Evolutionary conservation across 2,113 vertebrate genomes (phyloP).

Genomic region (Takifugu bimaculatus): DNA sequence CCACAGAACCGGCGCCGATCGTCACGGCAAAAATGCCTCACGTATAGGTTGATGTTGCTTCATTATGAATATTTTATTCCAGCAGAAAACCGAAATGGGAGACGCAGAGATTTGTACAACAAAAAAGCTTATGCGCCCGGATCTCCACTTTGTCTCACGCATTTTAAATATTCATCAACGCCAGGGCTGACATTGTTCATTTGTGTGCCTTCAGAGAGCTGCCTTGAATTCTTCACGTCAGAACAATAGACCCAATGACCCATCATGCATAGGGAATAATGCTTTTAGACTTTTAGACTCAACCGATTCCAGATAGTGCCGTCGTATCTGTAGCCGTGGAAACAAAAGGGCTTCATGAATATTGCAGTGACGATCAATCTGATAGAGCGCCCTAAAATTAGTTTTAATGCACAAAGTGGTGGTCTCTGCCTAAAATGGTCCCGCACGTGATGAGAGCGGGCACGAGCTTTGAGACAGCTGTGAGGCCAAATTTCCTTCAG

Average conservation of each 20-base stretch:
- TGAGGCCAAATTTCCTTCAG: constrained; percentile 9
- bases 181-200: constrained; percentile 59
- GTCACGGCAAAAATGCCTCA: constrained; percentile 20
- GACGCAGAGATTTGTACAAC: constrained; percentile 45
- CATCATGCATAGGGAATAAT: constrained; percentile 60
- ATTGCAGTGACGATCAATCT: constrained; percentile 43
- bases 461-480: background rate
- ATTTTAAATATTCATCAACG: constrained; percentile 73
- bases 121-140: constrained; percentile 35
- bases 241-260: constrained; percentile 56
- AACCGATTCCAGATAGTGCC: constrained; percentile 5
- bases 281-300: constrained; percentile 64
- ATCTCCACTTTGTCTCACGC: constrained; percentile 48
- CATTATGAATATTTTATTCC: constrained; percentile 68
- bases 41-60: constrained; percentile 44
- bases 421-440: constrained; percentile 11
- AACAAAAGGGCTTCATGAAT: constrained; percentile 54
- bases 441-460: constrained; percentile 11
- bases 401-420: constrained; percentile 17
- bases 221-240: constrained; percentile 35
- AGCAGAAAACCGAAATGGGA: constrained; percentile 49
- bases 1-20: background rate
- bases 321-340: constrained; percentile 27
- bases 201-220: constrained; percentile 37
- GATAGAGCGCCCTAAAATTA: constrained; percentile 23